A percentile compares a stretch with the other conserved stretches of the same genome.
Conservation (phyloP, 2,888 invertebrate species). For the Cylloceria caligata region DNA sequence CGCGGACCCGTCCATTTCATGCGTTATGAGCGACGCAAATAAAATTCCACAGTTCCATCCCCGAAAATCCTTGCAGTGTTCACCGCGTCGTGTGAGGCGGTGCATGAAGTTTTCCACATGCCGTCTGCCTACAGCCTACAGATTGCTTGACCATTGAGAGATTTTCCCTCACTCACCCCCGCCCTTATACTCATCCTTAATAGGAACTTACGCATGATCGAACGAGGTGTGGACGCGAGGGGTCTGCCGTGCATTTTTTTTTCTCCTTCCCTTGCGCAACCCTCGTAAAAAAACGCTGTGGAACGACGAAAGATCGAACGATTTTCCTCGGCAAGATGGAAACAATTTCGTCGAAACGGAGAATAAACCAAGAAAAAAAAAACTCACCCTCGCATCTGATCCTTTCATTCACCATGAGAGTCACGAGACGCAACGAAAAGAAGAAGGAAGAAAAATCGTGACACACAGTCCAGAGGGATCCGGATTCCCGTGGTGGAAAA, state of each 20-base stretch:
- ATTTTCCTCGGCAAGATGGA: constrained; percentile 61
- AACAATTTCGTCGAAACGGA: constrained; percentile 61
- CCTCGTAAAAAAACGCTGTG: constrained; percentile 42
- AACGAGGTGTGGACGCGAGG: constrained; percentile 38
- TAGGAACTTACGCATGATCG: constrained; percentile 67
- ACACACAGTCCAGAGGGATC: constrained; percentile 41
- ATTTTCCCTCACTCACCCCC: constrained; percentile 46
- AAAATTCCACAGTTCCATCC: constrained; percentile 72
- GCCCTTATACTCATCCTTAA: constrained; percentile 31
- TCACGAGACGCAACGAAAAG: constrained; percentile 2
- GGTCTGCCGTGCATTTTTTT: constrained; percentile 40
- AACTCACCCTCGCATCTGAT: constrained; percentile 28
- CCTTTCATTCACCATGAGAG: neutral
- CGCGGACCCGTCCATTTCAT: constrained; percentile 68
- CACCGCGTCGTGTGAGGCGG: constrained; percentile 49
- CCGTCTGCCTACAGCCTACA: constrained; percentile 24
- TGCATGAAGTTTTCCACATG: constrained; percentile 64
- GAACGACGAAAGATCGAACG: constrained; percentile 31
- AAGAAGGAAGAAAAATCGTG: constrained; percentile 33
- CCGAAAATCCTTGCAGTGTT: constrained; percentile 51
- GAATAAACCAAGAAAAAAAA: constrained; percentile 47
- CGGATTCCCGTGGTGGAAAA: constrained; percentile 2
- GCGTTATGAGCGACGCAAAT: constrained; percentile 73
- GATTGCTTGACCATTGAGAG: constrained; percentile 56
- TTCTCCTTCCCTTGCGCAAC: constrained; percentile 16